Conservation (phyloP, 2,888 invertebrate genomes). For the Sinodicranocentrus sp. region DNA sequence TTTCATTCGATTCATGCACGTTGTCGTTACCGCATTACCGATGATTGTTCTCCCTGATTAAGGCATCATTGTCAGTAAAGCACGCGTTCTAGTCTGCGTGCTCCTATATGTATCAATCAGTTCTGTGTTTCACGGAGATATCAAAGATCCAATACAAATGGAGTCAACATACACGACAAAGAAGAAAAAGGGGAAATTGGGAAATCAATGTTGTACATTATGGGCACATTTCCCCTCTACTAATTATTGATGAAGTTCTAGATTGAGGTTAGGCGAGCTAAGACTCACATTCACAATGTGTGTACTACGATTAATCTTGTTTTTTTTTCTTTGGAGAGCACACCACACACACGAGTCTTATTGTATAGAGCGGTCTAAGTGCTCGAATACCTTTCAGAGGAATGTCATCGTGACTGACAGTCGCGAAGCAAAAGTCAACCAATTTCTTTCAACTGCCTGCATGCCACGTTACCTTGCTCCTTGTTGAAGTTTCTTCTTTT, state of each 20-base stretch:
- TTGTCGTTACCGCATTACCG: constrained; percentile 59
- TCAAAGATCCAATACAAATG: background rate
- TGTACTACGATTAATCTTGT: constrained; percentile 34
- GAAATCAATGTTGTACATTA: constrained; percentile 31
- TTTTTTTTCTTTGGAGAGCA: constrained; percentile 12
- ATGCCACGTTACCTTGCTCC: background rate
- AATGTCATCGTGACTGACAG: constrained; percentile 63
- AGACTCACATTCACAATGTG: background rate
- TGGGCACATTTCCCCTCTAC: constrained; percentile 17
- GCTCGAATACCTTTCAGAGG: constrained; percentile 27
- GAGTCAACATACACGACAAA: too few species aligned
- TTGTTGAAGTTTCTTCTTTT: background rate
- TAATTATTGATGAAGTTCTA: constrained; percentile 64
- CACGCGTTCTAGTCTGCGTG: constrained; percentile 15
- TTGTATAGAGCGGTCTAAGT: background rate
- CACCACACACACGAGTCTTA: background rate
- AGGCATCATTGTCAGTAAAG: constrained; percentile 61
- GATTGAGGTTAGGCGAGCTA: constrained; percentile 51
- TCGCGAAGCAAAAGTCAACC: constrained; percentile 41
- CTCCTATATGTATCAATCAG: constrained; percentile 45
- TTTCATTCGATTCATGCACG: constrained; percentile 18
- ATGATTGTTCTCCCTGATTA: constrained; percentile 63
- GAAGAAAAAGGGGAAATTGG: constrained; percentile 14
- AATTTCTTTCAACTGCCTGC: constrained; percentile 17
- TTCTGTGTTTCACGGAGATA: background rate